A percentile compares a stretch with the other conserved stretches of the same genome.
phyloP scores from a whole-genome alignment of 92 coral and sea anemone genomes.

The Epizoanthus fatuus region DNA sequence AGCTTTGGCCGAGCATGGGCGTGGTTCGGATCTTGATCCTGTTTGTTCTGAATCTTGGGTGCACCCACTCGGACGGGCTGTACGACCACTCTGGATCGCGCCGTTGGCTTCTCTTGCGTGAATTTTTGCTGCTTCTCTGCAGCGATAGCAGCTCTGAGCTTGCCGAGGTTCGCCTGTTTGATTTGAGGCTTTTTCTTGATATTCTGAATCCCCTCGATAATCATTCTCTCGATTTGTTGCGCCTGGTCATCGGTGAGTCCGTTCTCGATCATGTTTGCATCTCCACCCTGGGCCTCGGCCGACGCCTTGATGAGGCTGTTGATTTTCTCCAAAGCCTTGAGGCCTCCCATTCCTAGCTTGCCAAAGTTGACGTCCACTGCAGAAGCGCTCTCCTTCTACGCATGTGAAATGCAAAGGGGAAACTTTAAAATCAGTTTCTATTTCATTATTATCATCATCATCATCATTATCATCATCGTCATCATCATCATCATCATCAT shows the following conservation, averaged over 20 bases:
- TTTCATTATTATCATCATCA: too few relatives aligned
- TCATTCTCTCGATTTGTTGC: conserved; percentile 96
- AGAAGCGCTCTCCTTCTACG: conserved; percentile 29
- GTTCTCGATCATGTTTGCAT: conserved; percentile 79
- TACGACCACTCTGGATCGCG: neutral
- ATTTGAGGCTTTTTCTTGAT: conserved; percentile 77
- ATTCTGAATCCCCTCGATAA: conserved; percentile 95
- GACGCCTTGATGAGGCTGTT: conserved; percentile 95
- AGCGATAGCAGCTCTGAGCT: conserved; percentile 34
- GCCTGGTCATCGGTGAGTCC: conserved; percentile 96
- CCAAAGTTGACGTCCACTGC: conserved; percentile 82
- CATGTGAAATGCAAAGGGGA: neutral
- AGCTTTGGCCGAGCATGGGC: conserved; percentile 1
- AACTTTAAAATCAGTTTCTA: neutral
- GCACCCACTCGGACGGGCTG: neutral
- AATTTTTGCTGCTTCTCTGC: conserved; percentile 2
- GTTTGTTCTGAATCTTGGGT: neutral
- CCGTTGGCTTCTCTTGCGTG: conserved; percentile 15
- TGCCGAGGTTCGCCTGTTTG: conserved; percentile 37
- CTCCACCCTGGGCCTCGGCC: conserved; percentile 90
- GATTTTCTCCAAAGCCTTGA: conserved; percentile 95
- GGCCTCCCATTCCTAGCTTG: conserved; percentile 94
- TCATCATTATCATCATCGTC: too few relatives aligned
- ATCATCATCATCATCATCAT: too few relatives aligned
- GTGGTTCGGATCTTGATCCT: neutral